These are phyloP conservation scores for Notamacropus eugenii DNA, from an alignment of 2,797 vertebrate species.

Conservation along the genomic window DNA sequence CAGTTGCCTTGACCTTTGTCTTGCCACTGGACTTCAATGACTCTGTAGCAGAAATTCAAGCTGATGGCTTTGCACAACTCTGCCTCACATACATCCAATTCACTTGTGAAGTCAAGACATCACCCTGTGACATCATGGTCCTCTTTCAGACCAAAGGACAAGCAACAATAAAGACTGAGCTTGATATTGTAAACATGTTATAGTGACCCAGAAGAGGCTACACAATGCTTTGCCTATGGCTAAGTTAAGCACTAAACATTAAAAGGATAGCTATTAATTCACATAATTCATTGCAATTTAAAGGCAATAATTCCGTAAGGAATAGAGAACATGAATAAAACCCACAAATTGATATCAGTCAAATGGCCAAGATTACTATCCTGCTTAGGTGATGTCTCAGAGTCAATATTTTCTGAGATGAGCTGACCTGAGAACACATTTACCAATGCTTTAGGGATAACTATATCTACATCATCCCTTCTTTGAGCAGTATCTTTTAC, in stretches of 20 bases:
- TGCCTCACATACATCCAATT: too few relatives aligned
- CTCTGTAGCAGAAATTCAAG: too few relatives aligned
- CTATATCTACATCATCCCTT: not conserved
- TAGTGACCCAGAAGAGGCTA: not conserved
- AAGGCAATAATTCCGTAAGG: not conserved
- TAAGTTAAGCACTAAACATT: not conserved
- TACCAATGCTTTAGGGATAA: not conserved
- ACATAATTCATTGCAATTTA: not conserved
- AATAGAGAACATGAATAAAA: not conserved
- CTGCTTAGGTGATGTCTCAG: not conserved
- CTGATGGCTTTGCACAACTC: too few relatives aligned
- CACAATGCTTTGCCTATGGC: not conserved
- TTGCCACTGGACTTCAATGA: too few relatives aligned
- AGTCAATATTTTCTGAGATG: not conserved
- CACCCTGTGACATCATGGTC: too few relatives aligned
- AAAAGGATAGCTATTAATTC: not conserved
- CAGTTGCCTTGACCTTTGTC: too few relatives aligned
- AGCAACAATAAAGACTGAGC: not conserved
- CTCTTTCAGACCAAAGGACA: too few relatives aligned
- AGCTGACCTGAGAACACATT: not conserved
- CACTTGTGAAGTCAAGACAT: too few relatives aligned
- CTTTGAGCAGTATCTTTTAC: not conserved
- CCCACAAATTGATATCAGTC: not conserved
- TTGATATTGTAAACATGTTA: not conserved
- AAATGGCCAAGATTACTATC: not conserved